These are phyloP conservation scores for Drosophila guanche DNA, from an alignment of 1,140 invertebrate genomes.

Conservation along the genomic window DNA sequence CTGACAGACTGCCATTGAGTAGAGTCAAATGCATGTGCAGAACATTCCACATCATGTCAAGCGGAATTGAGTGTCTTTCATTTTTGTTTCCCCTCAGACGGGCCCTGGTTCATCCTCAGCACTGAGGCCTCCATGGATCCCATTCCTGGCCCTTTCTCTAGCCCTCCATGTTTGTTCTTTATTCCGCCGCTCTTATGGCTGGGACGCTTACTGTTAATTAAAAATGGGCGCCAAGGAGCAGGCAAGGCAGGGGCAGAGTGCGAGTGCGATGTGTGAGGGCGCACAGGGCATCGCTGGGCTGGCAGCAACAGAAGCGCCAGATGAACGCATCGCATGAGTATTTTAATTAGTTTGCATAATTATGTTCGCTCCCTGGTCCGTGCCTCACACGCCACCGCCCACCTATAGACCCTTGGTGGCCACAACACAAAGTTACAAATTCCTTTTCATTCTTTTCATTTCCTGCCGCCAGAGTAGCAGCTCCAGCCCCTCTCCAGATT, in stretches of 20 bases:
- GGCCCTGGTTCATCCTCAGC: background rate
- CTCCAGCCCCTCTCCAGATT: constrained; percentile 21
- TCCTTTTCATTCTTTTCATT: constrained; percentile 38
- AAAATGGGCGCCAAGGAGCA: constrained; percentile 69
- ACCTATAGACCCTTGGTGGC: constrained; percentile 35
- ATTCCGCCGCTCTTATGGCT: constrained; percentile 43
- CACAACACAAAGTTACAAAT: constrained; percentile 62
- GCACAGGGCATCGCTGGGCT: constrained; percentile 2
- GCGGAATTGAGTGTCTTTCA: constrained; percentile 81
- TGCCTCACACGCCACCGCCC: background rate
- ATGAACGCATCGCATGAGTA: constrained; percentile 75
- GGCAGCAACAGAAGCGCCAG: constrained; percentile 42
- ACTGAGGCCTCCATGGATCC: background rate
- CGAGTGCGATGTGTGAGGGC: background rate
- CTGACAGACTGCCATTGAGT: constrained; percentile 44
- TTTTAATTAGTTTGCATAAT: constrained; percentile 83
- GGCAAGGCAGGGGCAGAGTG: constrained; percentile 7
- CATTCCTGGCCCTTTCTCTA: background rate
- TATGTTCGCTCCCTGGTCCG: constrained; percentile 59
- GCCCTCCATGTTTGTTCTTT: constrained; percentile 10
- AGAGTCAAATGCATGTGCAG: constrained; percentile 73
- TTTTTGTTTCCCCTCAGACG: constrained; percentile 70
- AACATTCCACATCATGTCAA: constrained; percentile 77
- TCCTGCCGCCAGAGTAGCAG: constrained; percentile 1
- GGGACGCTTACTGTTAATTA: constrained; percentile 80